Base-by-base conservation (phyloP, 1,140 invertebrate species). In the Leptopilina clavipes region DNA sequence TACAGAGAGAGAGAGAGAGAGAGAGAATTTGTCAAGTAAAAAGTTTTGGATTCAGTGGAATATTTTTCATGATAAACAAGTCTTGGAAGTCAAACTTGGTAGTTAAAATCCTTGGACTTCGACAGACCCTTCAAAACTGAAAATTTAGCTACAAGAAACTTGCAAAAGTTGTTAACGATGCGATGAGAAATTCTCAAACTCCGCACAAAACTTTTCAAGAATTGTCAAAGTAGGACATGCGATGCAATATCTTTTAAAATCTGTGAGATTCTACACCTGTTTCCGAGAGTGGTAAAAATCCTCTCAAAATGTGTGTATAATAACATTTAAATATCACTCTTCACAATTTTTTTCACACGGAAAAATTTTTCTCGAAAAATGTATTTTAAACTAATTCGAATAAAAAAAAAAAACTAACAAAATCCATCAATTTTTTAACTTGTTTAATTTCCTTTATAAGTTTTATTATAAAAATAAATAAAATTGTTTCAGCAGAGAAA, bases 141-240 rank as follows among this genome's bases (percentile, higher is more conserved):
- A 59, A 59, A 31, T 19, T 25, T 0, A 14, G 19, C 19, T 12
- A 59, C 56, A 14, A 59, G 56, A 59, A 59, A 22, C 18, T 59
- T 59, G 56, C 56, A 12, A 59, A 59, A 59, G 22, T 59, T 59
- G 10, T 9, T 25, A 31, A 59, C 56, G 56, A 59, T 11, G 10
- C 56, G 56, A 59, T 59, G 56, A 59, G 56, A 59, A 14, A 59
- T 59, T 59, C 22, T 19, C 14, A 25, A 59, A 59, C 56, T 59
- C 17, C 22, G n/a, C 11, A 8, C 25, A 31, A 31, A 59, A 59
- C 18, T 59, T 59, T 25, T 0, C 12, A 31, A 31, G 56, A 25
- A 59, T 59, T 59, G 56, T 59, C 22, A 25, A 59, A 59, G 56
- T 59, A 6, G 56, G 56, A 12, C 56, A 59, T 25, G 56, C 19